A percentile compares a stretch with the other conserved stretches of the same genome.
These are phyloP conservation scores for Spea hammondii DNA, from an alignment of 2,797 vertebrate species.

Conservation along the genomic window DNA sequence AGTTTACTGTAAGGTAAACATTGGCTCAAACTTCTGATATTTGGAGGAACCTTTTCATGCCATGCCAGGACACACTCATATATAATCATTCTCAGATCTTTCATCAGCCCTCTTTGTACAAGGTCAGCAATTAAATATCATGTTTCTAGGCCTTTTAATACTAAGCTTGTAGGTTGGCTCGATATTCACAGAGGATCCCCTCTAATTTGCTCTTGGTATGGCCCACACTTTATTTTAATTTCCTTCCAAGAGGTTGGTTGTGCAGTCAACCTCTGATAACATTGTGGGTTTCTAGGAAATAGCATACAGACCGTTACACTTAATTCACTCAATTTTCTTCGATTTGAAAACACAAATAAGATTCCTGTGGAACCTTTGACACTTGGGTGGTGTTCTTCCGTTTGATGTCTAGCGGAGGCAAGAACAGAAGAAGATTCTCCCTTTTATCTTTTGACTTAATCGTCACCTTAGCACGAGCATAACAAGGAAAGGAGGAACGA, in stretches of 20 bases:
- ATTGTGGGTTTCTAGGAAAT: neutral
- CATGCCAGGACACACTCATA: neutral
- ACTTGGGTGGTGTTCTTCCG: too few relatives aligned
- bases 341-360: neutral
- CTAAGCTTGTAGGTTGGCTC: neutral
- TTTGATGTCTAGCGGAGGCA: too few relatives aligned
- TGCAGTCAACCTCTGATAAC: neutral
- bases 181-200: neutral
- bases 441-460: too few relatives aligned
- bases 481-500: too few relatives aligned
- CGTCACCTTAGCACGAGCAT: too few relatives aligned
- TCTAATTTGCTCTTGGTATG: neutral
- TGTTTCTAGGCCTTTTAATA: slow-evolving; percentile 24
- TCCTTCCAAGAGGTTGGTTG: neutral
- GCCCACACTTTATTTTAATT: neutral
- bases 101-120: neutral
- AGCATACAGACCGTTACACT: neutral
- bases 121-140: neutral
- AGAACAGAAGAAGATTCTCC: too few relatives aligned
- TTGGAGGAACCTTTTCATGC: neutral
- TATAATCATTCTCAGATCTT: neutral
- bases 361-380: too few relatives aligned
- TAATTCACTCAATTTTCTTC: neutral
- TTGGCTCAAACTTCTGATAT: neutral
- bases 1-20: neutral